Evolutionary conservation across 2,797 vertebrate species (phyloP).

Genomic region (Adrianichthys oophorus): DNA sequence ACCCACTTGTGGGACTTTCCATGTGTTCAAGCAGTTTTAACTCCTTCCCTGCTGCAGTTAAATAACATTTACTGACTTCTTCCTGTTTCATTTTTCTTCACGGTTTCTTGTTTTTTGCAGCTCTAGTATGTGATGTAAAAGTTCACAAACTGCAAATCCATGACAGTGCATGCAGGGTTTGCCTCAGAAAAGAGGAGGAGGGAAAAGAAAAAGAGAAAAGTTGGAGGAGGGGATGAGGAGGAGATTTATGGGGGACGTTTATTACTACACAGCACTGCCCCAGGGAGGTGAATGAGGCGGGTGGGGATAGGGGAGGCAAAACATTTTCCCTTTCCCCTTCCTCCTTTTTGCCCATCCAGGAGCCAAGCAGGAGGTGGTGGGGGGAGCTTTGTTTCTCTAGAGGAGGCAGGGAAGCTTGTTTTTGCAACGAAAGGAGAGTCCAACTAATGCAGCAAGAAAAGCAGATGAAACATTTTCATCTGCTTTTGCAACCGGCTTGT

Average conservation of each 20-base stretch:
- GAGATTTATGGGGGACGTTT: conserved; percentile 77
- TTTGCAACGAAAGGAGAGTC: conserved; percentile 2
- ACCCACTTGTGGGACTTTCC: conserved; percentile 90
- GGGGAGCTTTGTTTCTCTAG: conserved; percentile 45
- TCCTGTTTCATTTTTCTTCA: background rate
- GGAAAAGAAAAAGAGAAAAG: conserved; percentile 41
- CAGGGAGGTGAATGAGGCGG: conserved; percentile 62
- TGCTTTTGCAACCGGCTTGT: conserved; percentile 33
- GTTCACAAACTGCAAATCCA: conserved; percentile 22
- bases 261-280: conserved; percentile 74
- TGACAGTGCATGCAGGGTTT: conserved; percentile 71
- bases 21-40: conserved; percentile 70
- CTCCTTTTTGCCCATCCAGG: conserved; percentile 53
- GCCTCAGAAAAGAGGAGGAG: conserved; percentile 47
- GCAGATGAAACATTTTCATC: conserved; percentile 8
- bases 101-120: too few relatives aligned
- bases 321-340: conserved; percentile 71
- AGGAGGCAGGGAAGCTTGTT: conserved; percentile 44
- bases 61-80: conserved; percentile 4
- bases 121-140: too few relatives aligned
- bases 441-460: background rate
- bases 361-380: conserved; percentile 55
- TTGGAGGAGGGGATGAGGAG: conserved; percentile 65
- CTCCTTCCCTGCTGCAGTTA: conserved; percentile 49
- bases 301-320: conserved; percentile 57